These are phyloP conservation scores for Maniola jurtina DNA, from an alignment of 1,140 invertebrate genomes.

Conservation along the genomic window DNA sequence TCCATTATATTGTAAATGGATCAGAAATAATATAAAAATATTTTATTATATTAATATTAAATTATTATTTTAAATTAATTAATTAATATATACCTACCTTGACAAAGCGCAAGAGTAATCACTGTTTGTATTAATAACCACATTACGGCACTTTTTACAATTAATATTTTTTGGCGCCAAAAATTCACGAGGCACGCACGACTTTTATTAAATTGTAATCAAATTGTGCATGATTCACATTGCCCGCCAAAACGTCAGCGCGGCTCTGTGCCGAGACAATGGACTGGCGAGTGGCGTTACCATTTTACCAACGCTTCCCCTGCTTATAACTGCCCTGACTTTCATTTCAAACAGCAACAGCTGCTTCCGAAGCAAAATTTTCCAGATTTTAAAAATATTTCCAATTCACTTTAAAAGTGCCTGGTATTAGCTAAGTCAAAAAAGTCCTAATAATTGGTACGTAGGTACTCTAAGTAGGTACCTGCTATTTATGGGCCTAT, in stretches of 20 bases:
- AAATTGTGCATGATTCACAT: slow-evolving; percentile 23
- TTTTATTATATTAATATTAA: too few species aligned
- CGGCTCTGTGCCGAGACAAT: slow-evolving; percentile 40
- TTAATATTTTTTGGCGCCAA: slow-evolving; percentile 8
- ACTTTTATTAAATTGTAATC: slow-evolving; percentile 11
- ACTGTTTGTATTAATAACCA: slow-evolving; percentile 31
- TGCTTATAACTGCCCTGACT: slow-evolving; percentile 51
- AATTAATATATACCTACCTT: slow-evolving; percentile 33
- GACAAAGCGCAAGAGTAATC: slow-evolving; percentile 31
- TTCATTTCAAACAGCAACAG: slow-evolving; percentile 49
- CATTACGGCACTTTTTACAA: slow-evolving; percentile 24
- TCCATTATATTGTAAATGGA: too few species aligned
- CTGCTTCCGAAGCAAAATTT: slow-evolving; percentile 50
- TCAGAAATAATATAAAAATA: too few species aligned
- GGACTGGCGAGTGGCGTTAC: slow-evolving; percentile 35
- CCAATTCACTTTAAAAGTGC: neutral
- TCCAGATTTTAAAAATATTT: slow-evolving; percentile 29
- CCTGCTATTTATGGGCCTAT: too few species aligned
- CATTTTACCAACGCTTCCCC: slow-evolving; percentile 37
- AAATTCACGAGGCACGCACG: slow-evolving; percentile 11
- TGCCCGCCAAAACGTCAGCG: slow-evolving; percentile 28
- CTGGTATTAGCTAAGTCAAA: too few species aligned
- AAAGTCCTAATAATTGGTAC: too few species aligned
- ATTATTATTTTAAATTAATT: too few species aligned
- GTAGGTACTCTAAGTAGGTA: too few species aligned